phyloP scores from a whole-genome alignment of 2,888 invertebrate species.

The Stenodema calcarata region DNA sequence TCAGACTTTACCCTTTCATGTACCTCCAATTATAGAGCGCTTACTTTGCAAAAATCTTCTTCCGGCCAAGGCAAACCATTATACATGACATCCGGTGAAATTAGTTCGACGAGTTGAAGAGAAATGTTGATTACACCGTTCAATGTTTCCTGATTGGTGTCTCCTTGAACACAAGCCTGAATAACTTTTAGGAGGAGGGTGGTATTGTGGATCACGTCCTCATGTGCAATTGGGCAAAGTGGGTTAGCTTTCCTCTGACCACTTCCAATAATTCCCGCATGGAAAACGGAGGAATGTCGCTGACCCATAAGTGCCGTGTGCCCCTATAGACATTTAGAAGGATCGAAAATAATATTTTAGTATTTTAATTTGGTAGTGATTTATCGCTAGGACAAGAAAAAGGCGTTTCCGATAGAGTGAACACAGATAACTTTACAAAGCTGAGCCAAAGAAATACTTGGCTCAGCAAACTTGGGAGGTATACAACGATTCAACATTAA shows the following conservation, averaged over 20 bases:
- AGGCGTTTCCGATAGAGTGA: too few relatives aligned
- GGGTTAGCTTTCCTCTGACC: conserved; percentile 66
- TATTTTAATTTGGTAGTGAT: too few relatives aligned
- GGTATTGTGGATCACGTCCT: conserved; percentile 65
- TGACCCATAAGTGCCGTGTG: conserved; percentile 66
- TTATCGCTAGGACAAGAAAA: too few relatives aligned
- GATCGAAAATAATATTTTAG: too few relatives aligned
- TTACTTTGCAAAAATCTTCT: conserved; percentile 89
- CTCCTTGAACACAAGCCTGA: conserved; percentile 64
- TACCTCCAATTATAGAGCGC: neutral
- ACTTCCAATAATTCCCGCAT: conserved; percentile 89
- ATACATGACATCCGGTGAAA: conserved; percentile 96
- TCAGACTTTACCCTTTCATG: too few relatives aligned
- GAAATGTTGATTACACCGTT: conserved; percentile 82
- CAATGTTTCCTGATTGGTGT: conserved; percentile 62
- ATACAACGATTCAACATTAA: too few relatives aligned
- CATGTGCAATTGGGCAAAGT: conserved; percentile 60
- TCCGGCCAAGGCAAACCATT: conserved; percentile 97
- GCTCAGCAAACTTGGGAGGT: too few relatives aligned
- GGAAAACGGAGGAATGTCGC: conserved; percentile 85
- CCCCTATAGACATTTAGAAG: conserved; percentile 52
- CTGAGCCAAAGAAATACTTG: too few relatives aligned
- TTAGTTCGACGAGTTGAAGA: conserved; percentile 84
- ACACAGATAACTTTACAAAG: too few relatives aligned
- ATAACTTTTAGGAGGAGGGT: conserved; percentile 68